Base-by-base conservation (phyloP, 2,888 invertebrate species). In the Andrena marginata region DNA sequence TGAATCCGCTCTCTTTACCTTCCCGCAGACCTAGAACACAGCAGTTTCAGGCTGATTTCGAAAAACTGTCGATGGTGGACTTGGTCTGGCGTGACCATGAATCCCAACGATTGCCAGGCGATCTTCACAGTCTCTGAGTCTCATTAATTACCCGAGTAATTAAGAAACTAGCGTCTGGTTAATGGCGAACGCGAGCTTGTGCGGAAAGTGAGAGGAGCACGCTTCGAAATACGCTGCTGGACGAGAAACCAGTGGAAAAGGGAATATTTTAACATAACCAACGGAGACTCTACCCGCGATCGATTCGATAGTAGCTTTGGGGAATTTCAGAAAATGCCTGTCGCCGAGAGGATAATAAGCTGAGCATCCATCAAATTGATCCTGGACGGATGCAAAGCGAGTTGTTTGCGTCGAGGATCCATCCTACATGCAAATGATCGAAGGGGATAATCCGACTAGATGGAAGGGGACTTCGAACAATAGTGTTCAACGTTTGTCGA, bases 351-450 rank as follows among this genome's bases (percentile, higher is more conserved):
- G 80, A 82, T 80, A 68, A 83, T 85, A 85, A 59, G 82, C 85
- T 81, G 80, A 73, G 85, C 90, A 92, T 91, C 92, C 85, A 92
- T 92, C 92, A 91, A 90, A 89, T 90, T 91, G 91, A 92, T 92
- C 91, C 56, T 83, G 63, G 73, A 76, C 85, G 89, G 86, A 90
- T 88, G 89, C 89, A 88, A 87, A 90, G 81, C 87, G 82, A 87
- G 74, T 85, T 90, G 90, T 91, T 90, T 88, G 88, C 87, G n/a
- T 59, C 80, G 74, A 69, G 76, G 63, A 70, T 48, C 54, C 33
- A 20, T 23, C 63, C 23, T 42, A 63, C 63, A 75, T 62, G 79
- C 76, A 68, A 62, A 80, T 56, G 67, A 67, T 80, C 60, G 80
- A 80, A 42, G 23, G 23, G n/a, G 16, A 51, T 68, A 72, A 77